Base-by-base conservation (phyloP, 2,888 invertebrate genomes). In the Cantharis nigra region DNA sequence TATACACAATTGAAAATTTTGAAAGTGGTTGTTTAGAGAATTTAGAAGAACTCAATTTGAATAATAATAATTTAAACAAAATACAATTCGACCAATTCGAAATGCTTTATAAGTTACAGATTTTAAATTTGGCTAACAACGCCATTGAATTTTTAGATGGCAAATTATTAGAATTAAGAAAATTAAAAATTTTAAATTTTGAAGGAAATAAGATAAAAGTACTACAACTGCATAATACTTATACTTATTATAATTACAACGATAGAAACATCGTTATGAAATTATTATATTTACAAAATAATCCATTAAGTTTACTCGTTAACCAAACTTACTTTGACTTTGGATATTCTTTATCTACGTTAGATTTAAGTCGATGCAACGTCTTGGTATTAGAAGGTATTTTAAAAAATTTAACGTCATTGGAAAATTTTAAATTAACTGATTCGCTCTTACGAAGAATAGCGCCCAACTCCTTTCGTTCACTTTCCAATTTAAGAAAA, bases 1-100 rank as follows among this genome's bases (percentile, higher is more conserved):
- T 65, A 65, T 9, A 13, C 3, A 65, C 65, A 20, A 65, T 65
- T 18, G 65, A 23, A 7, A 16, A 65, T 23, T 23, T 10, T 9
- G 23, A 23, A 23, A 10, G 0, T 23, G 13, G 13, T 13, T 0
- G 23, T 65, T 84, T 89, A 0, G 85, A 85, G 23, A 80, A 87
- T 13, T 78, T 88, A 64, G 65, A 81, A 5, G 86, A 87, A 69
- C 74, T 89, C 3, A 87, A 87, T 79, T 77, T 88, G 70, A 85
- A 86, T 74, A 76, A 80, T 14, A 89, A 89, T 79, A 79, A 72
- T 0, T 65, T 76, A 4, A 63, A 4, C 3, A 49, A 70, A 63
- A 76, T 78, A 10, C 13, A 67, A 16, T 63, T 23, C 10, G 16
- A 18, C 3, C 70, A 63, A 10, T 76, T 78, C 14, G 3, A 63